These are phyloP conservation scores for Clepsis dumicolana DNA, from an alignment of 2,888 invertebrate species.

Conservation along the genomic window DNA sequence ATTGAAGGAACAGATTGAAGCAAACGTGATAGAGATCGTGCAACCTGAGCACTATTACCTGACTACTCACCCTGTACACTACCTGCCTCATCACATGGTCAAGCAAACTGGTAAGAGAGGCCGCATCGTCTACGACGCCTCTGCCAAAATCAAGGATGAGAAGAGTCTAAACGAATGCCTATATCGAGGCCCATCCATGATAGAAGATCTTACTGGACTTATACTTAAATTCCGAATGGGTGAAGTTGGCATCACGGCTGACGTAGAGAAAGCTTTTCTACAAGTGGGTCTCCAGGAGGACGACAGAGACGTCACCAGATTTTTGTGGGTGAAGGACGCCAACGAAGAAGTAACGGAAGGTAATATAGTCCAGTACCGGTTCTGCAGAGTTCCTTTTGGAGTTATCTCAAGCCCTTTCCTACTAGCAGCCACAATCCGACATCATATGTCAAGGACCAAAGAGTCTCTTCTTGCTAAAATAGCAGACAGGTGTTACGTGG, in stretches of 20 bases:
- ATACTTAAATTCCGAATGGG: background rate
- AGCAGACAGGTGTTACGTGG: constrained; percentile 8
- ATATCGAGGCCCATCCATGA: background rate
- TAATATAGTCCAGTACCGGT: background rate
- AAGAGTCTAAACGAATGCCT: background rate
- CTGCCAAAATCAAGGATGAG: background rate
- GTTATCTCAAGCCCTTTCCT: background rate
- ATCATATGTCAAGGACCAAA: background rate
- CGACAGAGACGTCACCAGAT: background rate
- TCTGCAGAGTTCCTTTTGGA: constrained; percentile 2
- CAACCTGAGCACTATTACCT: background rate
- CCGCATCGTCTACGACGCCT: background rate
- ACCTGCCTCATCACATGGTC: background rate
- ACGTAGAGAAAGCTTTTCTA: background rate
- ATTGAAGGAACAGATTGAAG: background rate
- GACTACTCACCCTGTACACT: background rate
- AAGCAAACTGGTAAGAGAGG: background rate
- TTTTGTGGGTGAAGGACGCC: background rate
- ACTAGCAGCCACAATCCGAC: background rate
- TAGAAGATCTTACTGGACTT: background rate
- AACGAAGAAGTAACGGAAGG: background rate
- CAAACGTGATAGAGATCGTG: background rate
- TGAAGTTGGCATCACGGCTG: background rate
- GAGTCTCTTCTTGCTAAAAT: background rate
- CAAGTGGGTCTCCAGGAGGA: background rate